Evolutionary conservation across 2,888 invertebrate species (phyloP), one percentile per base, ranked within the genome.

Genomic region (Drosophila niveifrons): DNA sequence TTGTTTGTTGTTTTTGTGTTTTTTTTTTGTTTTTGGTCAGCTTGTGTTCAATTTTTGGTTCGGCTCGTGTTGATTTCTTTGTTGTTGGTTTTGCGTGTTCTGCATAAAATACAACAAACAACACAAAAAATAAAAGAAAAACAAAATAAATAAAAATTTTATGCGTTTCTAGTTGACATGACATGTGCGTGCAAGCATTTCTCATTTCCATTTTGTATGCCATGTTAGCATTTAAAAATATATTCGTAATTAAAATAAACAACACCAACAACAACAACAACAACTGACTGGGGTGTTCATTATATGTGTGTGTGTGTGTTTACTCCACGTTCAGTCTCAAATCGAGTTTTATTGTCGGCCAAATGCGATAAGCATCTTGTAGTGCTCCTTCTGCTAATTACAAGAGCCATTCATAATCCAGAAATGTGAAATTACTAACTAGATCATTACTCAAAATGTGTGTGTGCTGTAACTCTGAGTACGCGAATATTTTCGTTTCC

Each of bases 171-270:
- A 85, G 88, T 88, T 87, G 89, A 85, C 85, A 85, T 87, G 89
- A 85, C 88, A 89, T 87, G 85, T 87, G 85, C 89, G 85, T 85
- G 89, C 85, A 87, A 89, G 79, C 88, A 89, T 85, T 85, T 87
- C 82, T 89, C 85, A 87, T 85, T 89, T 80, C 74, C 78, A 86
- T 88, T 78, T 72, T 83, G 88, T 89, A 81, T 87, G 84, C 81
- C 89, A 80, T 75, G 84, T 87, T 87, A 89, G 87, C 87, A 76
- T 85, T 85, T 85, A 89, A 85, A 85, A 84, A 78, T 76, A 75
- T 88, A 83, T 75, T 76, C 87, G 87, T 88, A 87, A 88, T 87
- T 88, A 84, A 88, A 83, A 80, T 74, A 75, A 80, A 72, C 70
- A 73, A 65, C 75, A 71, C 23, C 51, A 43, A 43, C 29, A 44